Evolutionary conservation across 2,888 invertebrate species (phyloP).

Genomic region (Leptinotarsa rubiginosa): DNA sequence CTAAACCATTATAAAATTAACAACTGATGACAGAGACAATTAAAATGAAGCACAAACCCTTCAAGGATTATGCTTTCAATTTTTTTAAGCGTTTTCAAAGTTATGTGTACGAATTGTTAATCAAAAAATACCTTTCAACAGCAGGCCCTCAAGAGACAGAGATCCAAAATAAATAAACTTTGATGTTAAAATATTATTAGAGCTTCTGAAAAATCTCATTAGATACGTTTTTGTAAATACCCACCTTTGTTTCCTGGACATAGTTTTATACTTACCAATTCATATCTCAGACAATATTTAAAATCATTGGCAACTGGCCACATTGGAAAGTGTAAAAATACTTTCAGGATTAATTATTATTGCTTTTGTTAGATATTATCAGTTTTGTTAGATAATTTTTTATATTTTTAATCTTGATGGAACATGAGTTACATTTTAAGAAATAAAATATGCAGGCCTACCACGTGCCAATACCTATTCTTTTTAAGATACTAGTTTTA

Average conservation of each 20-base stretch:
- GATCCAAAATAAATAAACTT: too few relatives aligned
- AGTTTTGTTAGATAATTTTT: constrained; percentile 29
- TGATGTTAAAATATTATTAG: too few relatives aligned
- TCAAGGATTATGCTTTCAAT: too few relatives aligned
- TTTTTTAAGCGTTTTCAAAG: too few relatives aligned
- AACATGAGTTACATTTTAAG: constrained; percentile 15
- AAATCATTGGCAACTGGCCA: too few relatives aligned
- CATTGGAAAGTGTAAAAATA: neutral
- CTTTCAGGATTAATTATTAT: neutral
- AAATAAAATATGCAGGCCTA: constrained; percentile 53
- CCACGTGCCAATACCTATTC: constrained; percentile 55
- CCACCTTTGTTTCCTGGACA: neutral
- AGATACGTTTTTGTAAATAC: constrained; percentile 6
- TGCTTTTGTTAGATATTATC: constrained; percentile 27
- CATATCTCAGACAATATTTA: neutral
- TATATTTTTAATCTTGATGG: constrained; percentile 9
- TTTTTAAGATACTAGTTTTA: constrained; percentile 42
- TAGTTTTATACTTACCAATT: constrained; percentile 4
- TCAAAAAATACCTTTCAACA: too few relatives aligned
- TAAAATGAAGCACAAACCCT: neutral
- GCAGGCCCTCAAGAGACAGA: too few relatives aligned
- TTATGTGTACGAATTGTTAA: too few relatives aligned
- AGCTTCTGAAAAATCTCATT: neutral
- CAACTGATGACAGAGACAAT: too few relatives aligned
- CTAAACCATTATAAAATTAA: neutral